Conservation (phyloP, 2,888 invertebrate genomes). For the Gortyna flavago region DNA sequence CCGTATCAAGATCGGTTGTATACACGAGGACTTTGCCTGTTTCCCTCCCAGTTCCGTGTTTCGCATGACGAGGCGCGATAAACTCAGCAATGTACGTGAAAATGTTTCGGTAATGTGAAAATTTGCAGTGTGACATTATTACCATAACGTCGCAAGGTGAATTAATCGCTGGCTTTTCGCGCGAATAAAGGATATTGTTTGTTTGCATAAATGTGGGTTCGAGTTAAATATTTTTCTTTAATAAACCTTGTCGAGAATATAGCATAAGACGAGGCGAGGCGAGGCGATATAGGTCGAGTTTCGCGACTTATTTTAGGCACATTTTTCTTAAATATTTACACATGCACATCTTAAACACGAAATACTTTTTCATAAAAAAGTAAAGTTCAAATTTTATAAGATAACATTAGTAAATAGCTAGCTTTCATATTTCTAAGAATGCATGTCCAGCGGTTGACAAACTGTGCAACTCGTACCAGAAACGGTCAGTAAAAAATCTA, state of each 20-base stretch:
- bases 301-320: too few species aligned
- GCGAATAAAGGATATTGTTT: slow-evolving; percentile 39
- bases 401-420: not conserved
- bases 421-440: not conserved
- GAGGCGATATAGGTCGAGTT: not conserved
- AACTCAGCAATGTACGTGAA: slow-evolving; percentile 66
- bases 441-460: not conserved
- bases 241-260: not conserved
- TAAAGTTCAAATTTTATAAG: not conserved
- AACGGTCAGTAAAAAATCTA: slow-evolving; percentile 22
- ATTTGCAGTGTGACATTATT: slow-evolving; percentile 72
- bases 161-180: slow-evolving; percentile 62
- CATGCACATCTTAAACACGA: too few species aligned
- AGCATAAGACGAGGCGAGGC: not conserved
- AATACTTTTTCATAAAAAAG: not conserved
- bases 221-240: not conserved
- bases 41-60: slow-evolving; percentile 52
- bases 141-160: slow-evolving; percentile 59
- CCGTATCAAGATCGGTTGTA: slow-evolving; percentile 65
- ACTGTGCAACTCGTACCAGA: not conserved
- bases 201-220: slow-evolving; percentile 17
- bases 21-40: slow-evolving; percentile 43
- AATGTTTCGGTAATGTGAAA: slow-evolving; percentile 73
- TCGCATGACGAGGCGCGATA: slow-evolving; percentile 69
- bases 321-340: not conserved